Evolutionary conservation across 2,113 vertebrate species (phyloP), one percentile per base, ranked within the genome.

Genomic region (Psettodes erumei): DNA sequence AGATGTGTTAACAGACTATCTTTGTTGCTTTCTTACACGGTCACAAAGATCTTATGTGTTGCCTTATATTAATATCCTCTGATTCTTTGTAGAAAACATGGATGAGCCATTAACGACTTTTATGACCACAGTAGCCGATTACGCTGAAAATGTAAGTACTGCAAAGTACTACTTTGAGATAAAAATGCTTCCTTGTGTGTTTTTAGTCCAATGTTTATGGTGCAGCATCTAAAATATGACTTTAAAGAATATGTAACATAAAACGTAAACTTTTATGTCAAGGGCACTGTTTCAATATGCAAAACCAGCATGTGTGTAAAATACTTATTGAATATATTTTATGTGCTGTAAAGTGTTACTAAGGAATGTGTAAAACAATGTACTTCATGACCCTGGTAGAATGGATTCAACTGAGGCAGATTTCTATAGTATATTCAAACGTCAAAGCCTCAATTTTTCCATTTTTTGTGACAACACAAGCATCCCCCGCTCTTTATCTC

Each of bases 401-500:
- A 33, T 28, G 0, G 8, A 23, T 60, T 59, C 72, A 84, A 84
- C 67, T 66, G 11, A 74, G 12, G 18, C 48, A 66, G 58, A 83
- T 59, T 81, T 79, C 65, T 87, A 25, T 28, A 28, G 1, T 7
- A 38, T 42, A 23, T n/a, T 28, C 16, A 77, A 77, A 76, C 71
- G 60, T 37, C 50, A 9, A 8, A 74, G 8, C 37, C 11, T 79
- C 40, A 78, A 5, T 77, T 48, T 86, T 92, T 93, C 85, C 86
- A 84, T 45, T 65, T 71, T 68, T 54, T 66, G 30, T 48, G 23
- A 42, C 61, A 55, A 74, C n/a, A 53, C 47, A 21, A 77, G 35
- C 3, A 9, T 35, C 45, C 23, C 10, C 1, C 0, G 1, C 42
- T 27, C n/a, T 79, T 84, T 92, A 92, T 93, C 92, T 92, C 18